phyloP scores from a whole-genome alignment of 2,113 vertebrate species.

The Perccottus glenii region DNA sequence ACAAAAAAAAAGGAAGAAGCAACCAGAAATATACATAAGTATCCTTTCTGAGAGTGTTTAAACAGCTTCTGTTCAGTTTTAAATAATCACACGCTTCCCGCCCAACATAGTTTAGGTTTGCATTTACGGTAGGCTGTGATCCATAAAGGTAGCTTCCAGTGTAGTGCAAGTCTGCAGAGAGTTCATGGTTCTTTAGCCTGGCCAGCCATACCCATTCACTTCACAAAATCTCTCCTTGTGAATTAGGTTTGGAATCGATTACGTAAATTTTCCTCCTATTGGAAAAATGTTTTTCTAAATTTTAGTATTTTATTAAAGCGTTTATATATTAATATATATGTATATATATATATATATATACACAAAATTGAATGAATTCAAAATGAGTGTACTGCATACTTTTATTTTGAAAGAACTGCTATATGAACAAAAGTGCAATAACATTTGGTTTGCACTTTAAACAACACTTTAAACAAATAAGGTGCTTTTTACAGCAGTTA shows the following conservation, averaged over 20 bases:
- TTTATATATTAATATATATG: no score
- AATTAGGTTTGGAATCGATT: background rate
- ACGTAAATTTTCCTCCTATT: no score
- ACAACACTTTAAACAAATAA: no score
- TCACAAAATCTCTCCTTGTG: background rate
- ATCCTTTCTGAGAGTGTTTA: slow-evolving; percentile 53
- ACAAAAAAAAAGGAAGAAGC: slow-evolving; percentile 27
- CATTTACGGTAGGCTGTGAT: background rate
- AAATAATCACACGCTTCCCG: slow-evolving; percentile 65
- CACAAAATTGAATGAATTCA: no score
- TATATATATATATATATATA: no score
- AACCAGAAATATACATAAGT: slow-evolving; percentile 56
- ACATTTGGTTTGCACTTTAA: no score
- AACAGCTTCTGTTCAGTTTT: slow-evolving; percentile 31
- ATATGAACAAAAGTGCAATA: no score
- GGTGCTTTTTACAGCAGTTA: no score
- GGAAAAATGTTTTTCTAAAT: no score
- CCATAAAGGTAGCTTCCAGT: background rate
- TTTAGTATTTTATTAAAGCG: no score
- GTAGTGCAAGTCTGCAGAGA: background rate
- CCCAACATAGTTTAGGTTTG: slow-evolving; percentile 47
- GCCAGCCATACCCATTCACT: background rate
- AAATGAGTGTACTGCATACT: no score
- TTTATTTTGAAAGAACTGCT: no score
- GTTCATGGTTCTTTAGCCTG: background rate